A percentile compares a stretch with the other conserved stretches of the same genome.
Evolutionary conservation across 2,888 invertebrate species (phyloP).

Genomic region (Meliscaeva auricollis): DNA sequence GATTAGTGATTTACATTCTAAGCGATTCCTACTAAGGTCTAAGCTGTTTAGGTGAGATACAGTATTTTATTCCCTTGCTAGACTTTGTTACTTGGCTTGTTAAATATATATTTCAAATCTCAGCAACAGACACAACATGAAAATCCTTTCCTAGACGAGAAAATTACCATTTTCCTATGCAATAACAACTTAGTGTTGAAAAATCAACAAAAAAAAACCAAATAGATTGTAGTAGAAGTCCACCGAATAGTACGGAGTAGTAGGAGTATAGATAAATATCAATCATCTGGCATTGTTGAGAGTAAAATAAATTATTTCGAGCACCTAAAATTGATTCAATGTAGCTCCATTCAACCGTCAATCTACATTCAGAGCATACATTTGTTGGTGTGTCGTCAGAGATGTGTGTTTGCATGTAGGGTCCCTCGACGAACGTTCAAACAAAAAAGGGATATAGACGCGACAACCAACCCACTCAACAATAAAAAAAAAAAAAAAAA

Average conservation of each 20-base stretch:
- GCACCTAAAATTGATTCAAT: slow-evolving; percentile 66
- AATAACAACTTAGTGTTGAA: slow-evolving; percentile 3
- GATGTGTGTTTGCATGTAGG: neutral
- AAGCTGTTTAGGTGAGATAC: too few species aligned
- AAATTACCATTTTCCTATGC: neutral
- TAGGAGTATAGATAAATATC: slow-evolving; percentile 38
- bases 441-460: slow-evolving; percentile 58
- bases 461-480: slow-evolving; percentile 62
- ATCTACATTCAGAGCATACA: neutral
- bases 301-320: slow-evolving; percentile 62
- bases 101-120: too few species aligned
- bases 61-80: too few species aligned
- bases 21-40: too few species aligned
- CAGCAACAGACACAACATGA: neutral
- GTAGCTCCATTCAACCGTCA: slow-evolving; percentile 61
- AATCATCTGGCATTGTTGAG: slow-evolving; percentile 26
- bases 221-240: neutral
- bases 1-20: too few species aligned
- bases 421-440: slow-evolving; percentile 34
- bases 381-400: neutral
- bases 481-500: slow-evolving; percentile 16
- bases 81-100: too few species aligned
- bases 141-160: neutral
- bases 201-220: slow-evolving; percentile 16
- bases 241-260: neutral